Evolutionary conservation across 1,140 invertebrate genomes (phyloP), one percentile per base, ranked within the genome.

Genomic region (Diachasma alloeum): DNA sequence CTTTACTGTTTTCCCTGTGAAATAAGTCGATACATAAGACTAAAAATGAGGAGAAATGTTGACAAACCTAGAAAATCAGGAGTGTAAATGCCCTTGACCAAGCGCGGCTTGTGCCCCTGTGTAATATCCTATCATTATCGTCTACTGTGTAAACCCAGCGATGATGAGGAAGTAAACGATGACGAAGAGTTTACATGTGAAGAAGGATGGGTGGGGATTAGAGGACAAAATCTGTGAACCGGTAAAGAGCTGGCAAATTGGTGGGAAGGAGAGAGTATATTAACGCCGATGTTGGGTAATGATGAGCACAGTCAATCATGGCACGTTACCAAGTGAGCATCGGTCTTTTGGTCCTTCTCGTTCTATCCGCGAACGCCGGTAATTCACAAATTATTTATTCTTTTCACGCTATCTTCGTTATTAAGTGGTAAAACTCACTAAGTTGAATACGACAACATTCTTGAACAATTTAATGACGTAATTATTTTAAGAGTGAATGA

Each of bases 211-310:
- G 68, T 70, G 22, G 19, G 36, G 26, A 26, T 37, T 44, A 13
- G 11, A 68, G 10, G n/a, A 42, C 9, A 24, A 39, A 42, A 42
- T 42, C 9, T 42, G 39, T 42, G 39, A 13, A 42, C 13, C 39
- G 9, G 13, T 42, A 36, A 37, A 68, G 24, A 17, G 68, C 10
- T 31, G 39, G n/a, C 19, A 11, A 31, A 70, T 42, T 19, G 37
- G 74, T 70, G 74, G 74, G 74, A 76, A 48, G 39, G 15, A 37
- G 15, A 9, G n/a, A 31, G 74, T 76, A 76, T 76, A 71, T 76
- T 69, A 75, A 48, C 36, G 11, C 36, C 17, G 31, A 36, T 37
- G 17, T 63, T 42, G 6, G 26, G 3, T 22, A 36, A 63, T 76
- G 37, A 71, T 63, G 31, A 63, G 36, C 74, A 76, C 74, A 76